Evolutionary conservation across 2,113 vertebrate genomes (phyloP), one percentile per base, ranked within the genome.

Genomic region (Hystrix cristata): DNA sequence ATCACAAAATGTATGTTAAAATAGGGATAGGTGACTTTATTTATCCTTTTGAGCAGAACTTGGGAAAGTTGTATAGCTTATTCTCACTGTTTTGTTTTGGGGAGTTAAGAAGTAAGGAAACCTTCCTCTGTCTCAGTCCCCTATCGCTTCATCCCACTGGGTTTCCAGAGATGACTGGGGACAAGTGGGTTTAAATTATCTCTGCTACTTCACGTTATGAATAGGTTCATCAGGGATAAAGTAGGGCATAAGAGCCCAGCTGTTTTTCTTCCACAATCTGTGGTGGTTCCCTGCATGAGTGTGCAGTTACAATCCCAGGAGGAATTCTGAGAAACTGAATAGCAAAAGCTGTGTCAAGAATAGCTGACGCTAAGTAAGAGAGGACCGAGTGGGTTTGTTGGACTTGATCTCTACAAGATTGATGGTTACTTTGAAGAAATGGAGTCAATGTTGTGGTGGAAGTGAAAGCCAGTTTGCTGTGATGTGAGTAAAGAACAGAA

Each of bases 1-100:
- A 81, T 91, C 83, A 67, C 5, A 93, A 95, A 97, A 95, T 87
- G 11, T 92, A 76, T 72, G 3, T 95, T 93, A 92, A 97, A 94
- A 71, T 60, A 87, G 64, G 43, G 48, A 74, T 64, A 60, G 67
- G 57, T 96, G 72, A 91, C 79, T 95, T 96, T 84, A 67, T 87
- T 87, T 95, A 60, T 95, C 18, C 84, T 85, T 97, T 97, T 87
- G 60, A 64, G 48, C 90, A 87, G 64, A 81, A 81, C 38, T 95
- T 31, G 6, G 13, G 57, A 94, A 91, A 86, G 78, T 69, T 95
- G 60, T 82, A n/a, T 67, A 89, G 46, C 48, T 95, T 79, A 67
- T 46, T 88, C n/a, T 31, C 90, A 19, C 46, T 65, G 25, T 79
- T 90, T 89, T 72, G 16, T 55, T 59, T 72, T 78, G 87, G 29